Base-by-base conservation (phyloP, 1,140 invertebrate species). In the Formica exsecta region DNA sequence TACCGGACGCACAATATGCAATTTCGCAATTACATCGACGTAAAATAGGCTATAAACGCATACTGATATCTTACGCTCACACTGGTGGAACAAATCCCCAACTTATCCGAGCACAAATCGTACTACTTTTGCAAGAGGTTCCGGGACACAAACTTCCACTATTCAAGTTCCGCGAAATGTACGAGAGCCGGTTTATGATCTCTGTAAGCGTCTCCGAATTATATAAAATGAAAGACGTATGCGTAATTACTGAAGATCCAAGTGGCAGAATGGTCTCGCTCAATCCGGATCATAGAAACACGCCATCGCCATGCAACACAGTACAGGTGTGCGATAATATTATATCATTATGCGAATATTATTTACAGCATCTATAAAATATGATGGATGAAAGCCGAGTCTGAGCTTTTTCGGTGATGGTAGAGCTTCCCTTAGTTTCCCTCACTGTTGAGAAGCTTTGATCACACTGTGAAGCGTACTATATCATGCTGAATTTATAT, bases 131-230 rank as follows among this genome's bases (percentile, higher is more conserved):
- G 29, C 96, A 96, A 94, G 96, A 98, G 93, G 97, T 98, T 54
- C 97, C 98, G 62, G 96, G 96, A 1, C 96, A 97, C 91, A 96
- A 96, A 87, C 95, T 98, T 85, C 98, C 98, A 3, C 96, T 98
- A 41, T 98, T 98, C 92, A 98, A 98, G 94, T 98, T 98, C 89
- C 96, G 98, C 75, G 97, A 98, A 94, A 95, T 98, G 87, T 98
- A 97, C 93, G 98, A 98, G 94, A 97, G 97, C 89, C 96, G 98
- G 80, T 98, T 97, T 92, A 96, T 98, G 93, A 96, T 97, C 62
- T 97, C 97, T 1, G 96, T 98, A 25, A 97, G 97, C 89, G 96
- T 98, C 1, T 97, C 97, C 1, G 98, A 98, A 90, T 94, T 98
- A 73, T 98, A 98, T 91, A 97, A 97, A 93, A 96, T 98, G 95